Evolutionary conservation across 2,888 invertebrate species (phyloP), one percentile per base, ranked within the genome.

Genomic region (Sphaerophoria rueppellii): DNA sequence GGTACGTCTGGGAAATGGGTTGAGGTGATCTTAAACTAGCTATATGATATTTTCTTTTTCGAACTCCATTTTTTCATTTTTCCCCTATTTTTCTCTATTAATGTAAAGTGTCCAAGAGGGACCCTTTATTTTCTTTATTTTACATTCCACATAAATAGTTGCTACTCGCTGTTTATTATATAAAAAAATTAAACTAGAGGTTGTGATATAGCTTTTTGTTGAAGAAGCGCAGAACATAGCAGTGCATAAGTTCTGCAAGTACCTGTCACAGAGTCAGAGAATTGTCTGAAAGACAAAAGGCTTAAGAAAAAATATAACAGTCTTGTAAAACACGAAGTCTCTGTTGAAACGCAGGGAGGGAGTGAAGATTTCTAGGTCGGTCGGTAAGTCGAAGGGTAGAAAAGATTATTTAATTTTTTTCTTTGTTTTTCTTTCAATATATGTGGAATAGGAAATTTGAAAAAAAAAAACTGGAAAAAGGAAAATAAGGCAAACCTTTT

Each of bases 391-490:
- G 63, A 48, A 63, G 55, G 55, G 65, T 57, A 69, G 57, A 73
- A 50, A 69, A 63, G 63, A 60, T 58, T 61, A 11, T 54, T 61
- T 61, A 50, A 54, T 54, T 11, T 40, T 46, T 69, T 65, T 46
- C 52, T 24, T 73, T 58, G 24, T 50, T 71, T 14, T 6, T 60
- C n/a, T 50, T 43, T 43, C 24, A 12, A 11, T 52, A 60, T 60
- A 72, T 71, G 61, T 82, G 70, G 77, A 76, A 72, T 69, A 82
- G 82, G 82, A 82, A 82, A 82, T 82, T 82, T 69, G 82, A 77
- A 73, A 77, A 24, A 24, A 24, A 24, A 82, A 34, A 77, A 77
- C 72, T 77, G 43, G n/a, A n/a, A 72, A 58, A 67, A 65, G 65
- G 76, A 77, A 82, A 72, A 55, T 50, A 67, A 72, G 67, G 72